A percentile compares a stretch with the other conserved stretches of the same genome.
phyloP scores from a whole-genome alignment of 2,888 invertebrate genomes.

The Gortyna flavago region DNA sequence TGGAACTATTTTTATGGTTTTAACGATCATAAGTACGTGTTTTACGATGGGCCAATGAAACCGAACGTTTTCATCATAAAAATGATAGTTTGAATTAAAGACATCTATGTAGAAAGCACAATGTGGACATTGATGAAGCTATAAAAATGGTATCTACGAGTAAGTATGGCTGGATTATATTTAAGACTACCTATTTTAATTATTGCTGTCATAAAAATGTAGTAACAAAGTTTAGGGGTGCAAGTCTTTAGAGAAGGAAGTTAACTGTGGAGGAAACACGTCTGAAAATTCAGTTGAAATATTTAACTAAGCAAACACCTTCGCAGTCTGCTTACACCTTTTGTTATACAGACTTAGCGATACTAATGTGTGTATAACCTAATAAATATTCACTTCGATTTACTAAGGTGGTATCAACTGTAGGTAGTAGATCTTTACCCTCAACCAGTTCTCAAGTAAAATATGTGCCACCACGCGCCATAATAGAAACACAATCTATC shows the following conservation, averaged over 20 bases:
- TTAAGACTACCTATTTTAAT: constrained; percentile 25
- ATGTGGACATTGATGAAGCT: constrained; percentile 35
- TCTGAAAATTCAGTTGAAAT: constrained; percentile 6
- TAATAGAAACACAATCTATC: constrained; percentile 38
- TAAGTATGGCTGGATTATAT: constrained; percentile 21
- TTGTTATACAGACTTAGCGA: not conserved
- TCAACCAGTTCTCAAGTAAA: constrained; percentile 26
- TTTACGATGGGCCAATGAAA: constrained; percentile 74
- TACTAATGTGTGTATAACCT: not conserved
- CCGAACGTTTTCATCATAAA: constrained; percentile 63
- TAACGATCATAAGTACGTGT: constrained; percentile 85
- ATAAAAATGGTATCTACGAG: constrained; percentile 32
- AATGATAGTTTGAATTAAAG: constrained; percentile 57
- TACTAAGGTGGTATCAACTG: no score
- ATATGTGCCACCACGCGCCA: constrained; percentile 36
- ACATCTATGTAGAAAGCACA: constrained; percentile 29
- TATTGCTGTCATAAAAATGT: constrained; percentile 10
- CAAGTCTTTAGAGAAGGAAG: not conserved
- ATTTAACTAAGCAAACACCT: not conserved
- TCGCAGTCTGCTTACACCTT: no score
- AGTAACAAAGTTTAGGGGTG: constrained; percentile 5
- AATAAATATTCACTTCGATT: not conserved
- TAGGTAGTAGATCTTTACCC: not conserved
- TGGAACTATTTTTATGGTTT: constrained; percentile 83
- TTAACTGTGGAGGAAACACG: not conserved